Conservation (phyloP, 2,113 vertebrate species). For the Irena cyanogastra region DNA sequence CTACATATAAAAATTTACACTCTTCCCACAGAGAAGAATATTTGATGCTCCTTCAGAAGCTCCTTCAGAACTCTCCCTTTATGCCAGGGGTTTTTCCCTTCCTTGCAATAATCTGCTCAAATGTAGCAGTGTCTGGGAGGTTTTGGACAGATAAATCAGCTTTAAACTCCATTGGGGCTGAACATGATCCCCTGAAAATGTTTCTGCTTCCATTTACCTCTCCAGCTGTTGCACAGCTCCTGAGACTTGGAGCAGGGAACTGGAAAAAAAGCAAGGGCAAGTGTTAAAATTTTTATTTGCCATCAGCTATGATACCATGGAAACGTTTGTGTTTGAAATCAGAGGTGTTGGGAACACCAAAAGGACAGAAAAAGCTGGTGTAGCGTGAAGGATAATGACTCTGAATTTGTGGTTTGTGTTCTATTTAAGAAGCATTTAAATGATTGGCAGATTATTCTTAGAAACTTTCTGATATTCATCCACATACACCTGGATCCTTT, state of each 20-base stretch:
- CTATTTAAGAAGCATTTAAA: neutral
- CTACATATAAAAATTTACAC: too few relatives aligned
- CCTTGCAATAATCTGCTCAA: neutral
- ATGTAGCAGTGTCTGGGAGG: neutral
- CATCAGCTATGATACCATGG: neutral
- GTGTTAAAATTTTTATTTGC: neutral
- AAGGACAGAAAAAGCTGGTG: neutral
- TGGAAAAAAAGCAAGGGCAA: neutral
- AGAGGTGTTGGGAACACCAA: neutral
- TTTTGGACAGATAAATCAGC: neutral
- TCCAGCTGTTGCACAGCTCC: neutral
- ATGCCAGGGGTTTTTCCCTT: neutral
- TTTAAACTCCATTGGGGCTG: neutral
- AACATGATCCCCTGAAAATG: neutral
- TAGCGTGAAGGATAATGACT: neutral
- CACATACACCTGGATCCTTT: neutral
- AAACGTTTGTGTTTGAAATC: neutral
- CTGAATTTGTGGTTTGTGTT: neutral
- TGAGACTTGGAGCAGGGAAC: fast-evolving
- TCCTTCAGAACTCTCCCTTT: neutral
- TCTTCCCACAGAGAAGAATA: neutral
- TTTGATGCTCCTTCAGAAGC: neutral
- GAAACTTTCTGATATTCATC: neutral
- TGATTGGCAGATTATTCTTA: neutral
- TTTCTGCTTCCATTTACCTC: neutral